Evolutionary conservation across 2,113 vertebrate species (phyloP).

Genomic region (Gavia stellata): DNA sequence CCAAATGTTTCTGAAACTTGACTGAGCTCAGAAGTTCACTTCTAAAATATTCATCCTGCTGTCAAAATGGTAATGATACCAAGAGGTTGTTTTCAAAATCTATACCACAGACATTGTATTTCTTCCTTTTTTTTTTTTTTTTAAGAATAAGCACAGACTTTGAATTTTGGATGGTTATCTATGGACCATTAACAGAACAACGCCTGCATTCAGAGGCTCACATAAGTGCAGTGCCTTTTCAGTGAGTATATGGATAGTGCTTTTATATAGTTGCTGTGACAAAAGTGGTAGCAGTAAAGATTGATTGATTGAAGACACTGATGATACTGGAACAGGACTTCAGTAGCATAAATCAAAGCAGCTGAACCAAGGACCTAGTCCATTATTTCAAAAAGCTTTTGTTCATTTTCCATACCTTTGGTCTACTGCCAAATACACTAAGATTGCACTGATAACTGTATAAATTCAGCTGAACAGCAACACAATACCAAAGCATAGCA

Average conservation of each 20-base stretch:
- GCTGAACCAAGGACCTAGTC: background rate
- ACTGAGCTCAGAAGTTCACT: background rate
- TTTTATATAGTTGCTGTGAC: background rate
- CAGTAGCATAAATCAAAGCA: background rate
- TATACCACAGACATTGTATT: background rate
- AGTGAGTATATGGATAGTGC: background rate
- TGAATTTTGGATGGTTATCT: background rate
- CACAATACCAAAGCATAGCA: background rate
- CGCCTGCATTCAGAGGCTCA: background rate
- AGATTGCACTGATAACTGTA: background rate
- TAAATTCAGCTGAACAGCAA: background rate
- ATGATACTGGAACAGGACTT: background rate
- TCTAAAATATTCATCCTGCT: background rate
- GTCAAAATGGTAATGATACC: background rate
- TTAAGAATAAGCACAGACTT: background rate
- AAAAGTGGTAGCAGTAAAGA: background rate
- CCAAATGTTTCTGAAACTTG: background rate
- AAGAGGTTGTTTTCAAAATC: background rate
- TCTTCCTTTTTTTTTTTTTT: background rate
- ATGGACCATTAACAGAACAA: background rate
- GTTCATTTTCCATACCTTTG: background rate
- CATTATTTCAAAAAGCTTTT: conserved; percentile 6
- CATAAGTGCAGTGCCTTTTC: background rate
- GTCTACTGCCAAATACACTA: background rate
- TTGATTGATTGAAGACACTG: background rate